phyloP scores from a whole-genome alignment of 2,797 vertebrate species.

The Lerista edwardsae region DNA sequence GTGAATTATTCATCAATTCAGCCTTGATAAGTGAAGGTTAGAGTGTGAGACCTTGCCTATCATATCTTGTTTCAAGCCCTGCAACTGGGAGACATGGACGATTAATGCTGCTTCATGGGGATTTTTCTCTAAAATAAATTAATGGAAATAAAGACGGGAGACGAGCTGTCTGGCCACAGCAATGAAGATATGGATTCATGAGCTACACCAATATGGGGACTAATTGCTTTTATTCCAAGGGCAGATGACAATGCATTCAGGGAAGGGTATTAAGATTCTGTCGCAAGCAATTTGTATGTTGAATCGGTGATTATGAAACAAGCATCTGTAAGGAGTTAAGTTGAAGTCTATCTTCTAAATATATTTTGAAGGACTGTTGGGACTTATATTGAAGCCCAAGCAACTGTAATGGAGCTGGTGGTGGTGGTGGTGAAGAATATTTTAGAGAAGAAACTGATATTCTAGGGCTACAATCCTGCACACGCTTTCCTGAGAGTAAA shows the following conservation, averaged over 20 bases:
- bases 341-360: background rate
- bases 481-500: no score
- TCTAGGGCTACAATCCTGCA: no score
- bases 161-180: constrained; percentile 8
- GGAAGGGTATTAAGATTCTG: constrained; percentile 13
- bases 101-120: background rate
- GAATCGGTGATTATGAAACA: constrained; percentile 9
- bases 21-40: background rate
- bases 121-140: background rate
- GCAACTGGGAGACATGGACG: background rate
- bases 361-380: background rate
- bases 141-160: constrained; percentile 5
- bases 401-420: background rate
- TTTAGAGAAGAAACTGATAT: background rate
- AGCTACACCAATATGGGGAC: constrained; percentile 31
- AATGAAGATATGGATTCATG: constrained; percentile 5
- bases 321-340: constrained; percentile 6
- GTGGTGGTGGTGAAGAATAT: no score
- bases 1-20: constrained; percentile 25
- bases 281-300: constrained; percentile 13
- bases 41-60: background rate
- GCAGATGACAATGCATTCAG: background rate
- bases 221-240: constrained; percentile 35
- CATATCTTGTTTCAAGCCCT: constrained; percentile 7
- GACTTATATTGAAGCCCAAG: background rate